Evolutionary conservation across 1,140 invertebrate genomes (phyloP).

Genomic region (Brachionus koreanus): DNA sequence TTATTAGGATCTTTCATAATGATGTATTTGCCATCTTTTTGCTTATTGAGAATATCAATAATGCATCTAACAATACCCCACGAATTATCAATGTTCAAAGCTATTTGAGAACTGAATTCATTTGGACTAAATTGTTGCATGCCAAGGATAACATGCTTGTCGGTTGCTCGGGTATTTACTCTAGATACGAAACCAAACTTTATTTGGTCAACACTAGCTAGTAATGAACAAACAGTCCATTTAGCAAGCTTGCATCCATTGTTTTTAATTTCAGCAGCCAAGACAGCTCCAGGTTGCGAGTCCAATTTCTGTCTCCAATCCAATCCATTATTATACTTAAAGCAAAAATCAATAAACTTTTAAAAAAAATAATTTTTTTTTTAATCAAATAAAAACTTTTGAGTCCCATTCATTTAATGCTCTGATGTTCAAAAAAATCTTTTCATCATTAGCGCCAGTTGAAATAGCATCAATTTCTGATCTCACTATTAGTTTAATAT

Average conservation of each 20-base stretch:
- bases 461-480: constrained; percentile 95
- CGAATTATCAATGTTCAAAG: constrained; percentile 97
- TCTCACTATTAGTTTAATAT: constrained; percentile 80
- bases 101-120: constrained; percentile 97
- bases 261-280: constrained; percentile 95
- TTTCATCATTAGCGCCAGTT: constrained; percentile 80
- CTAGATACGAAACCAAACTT: constrained; percentile 98
- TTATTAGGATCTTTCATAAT: constrained; percentile 99
- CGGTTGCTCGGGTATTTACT: constrained; percentile 82
- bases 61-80: constrained; percentile 98
- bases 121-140: constrained; percentile 97
- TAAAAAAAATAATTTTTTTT: constrained; percentile 9
- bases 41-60: constrained; percentile 94
- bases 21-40: constrained; percentile 90
- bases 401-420: constrained; percentile 99
- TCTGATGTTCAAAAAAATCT: constrained; percentile 90
- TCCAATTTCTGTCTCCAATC: constrained; percentile 98
- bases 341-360: constrained; percentile 3
- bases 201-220: constrained; percentile 93
- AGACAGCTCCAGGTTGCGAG: constrained; percentile 89
- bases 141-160: constrained; percentile 92
- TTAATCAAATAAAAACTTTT: constrained; percentile 60
- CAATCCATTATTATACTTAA: constrained; percentile 78
- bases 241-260: constrained; percentile 98
- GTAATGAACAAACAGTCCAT: constrained; percentile 86